Evolutionary conservation across 2,888 invertebrate genomes (phyloP).

Genomic region (Drosophila trichaetosa): DNA sequence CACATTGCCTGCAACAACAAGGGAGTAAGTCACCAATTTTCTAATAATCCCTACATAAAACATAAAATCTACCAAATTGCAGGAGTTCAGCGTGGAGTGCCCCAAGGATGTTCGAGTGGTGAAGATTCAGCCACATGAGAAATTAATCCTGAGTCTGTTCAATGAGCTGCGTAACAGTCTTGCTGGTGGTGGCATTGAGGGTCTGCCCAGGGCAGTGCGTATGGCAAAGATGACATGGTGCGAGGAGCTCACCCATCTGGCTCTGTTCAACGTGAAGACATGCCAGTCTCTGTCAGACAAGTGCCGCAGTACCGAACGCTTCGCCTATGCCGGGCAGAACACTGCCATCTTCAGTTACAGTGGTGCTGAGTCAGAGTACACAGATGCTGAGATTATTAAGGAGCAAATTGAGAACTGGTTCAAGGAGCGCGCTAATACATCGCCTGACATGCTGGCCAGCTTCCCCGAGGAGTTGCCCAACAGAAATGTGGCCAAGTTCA

Average conservation of each 20-base stretch:
- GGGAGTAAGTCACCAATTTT: constrained; percentile 38
- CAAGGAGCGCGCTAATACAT: constrained; percentile 44
- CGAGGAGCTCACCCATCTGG: constrained; percentile 59
- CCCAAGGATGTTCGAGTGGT: constrained; percentile 50
- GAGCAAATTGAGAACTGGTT: constrained; percentile 68
- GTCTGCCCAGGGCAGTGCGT: constrained; percentile 54
- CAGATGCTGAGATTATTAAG: constrained; percentile 64
- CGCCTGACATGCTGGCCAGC: constrained; percentile 53
- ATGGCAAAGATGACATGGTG: constrained; percentile 72
- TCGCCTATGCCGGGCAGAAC: constrained; percentile 64
- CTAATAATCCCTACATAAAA: not conserved
- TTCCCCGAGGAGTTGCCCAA: constrained; percentile 60
- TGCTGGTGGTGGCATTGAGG: constrained; percentile 53
- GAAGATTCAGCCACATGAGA: constrained; percentile 41
- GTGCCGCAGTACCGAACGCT: constrained; percentile 66
- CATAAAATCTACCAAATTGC: no score
- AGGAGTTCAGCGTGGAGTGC: constrained; percentile 58
- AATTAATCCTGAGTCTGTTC: constrained; percentile 52
- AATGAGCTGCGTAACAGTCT: constrained; percentile 58
- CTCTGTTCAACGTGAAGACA: constrained; percentile 59
- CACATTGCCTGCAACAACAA: constrained; percentile 67
- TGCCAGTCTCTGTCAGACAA: constrained; percentile 60
- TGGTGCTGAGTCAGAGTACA: constrained; percentile 56
- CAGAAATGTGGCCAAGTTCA: constrained; percentile 60
- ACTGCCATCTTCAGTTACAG: constrained; percentile 66